These are phyloP conservation scores for Cyrtodaria siliqua DNA, from an alignment of 2,888 invertebrate genomes.

Conservation along the genomic window DNA sequence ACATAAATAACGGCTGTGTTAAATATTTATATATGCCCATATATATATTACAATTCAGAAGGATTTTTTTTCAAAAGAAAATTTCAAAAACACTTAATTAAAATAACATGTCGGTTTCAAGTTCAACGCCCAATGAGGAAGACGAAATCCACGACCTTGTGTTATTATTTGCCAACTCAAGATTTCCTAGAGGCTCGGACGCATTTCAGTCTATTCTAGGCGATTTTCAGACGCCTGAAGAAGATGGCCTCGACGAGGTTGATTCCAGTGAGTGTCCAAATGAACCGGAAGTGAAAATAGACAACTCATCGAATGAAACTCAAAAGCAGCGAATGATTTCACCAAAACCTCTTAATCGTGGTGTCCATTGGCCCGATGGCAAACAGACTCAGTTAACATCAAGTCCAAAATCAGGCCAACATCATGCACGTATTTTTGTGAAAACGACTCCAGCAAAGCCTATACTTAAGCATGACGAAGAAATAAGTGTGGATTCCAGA, in stretches of 20 bases:
- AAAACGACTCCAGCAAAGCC: slow-evolving; percentile 58
- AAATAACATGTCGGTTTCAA: slow-evolving; percentile 11
- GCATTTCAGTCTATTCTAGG: slow-evolving; percentile 53
- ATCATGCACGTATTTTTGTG: slow-evolving; percentile 51
- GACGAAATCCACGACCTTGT: slow-evolving; percentile 60
- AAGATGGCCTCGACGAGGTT: slow-evolving; percentile 3
- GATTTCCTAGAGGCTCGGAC: slow-evolving; percentile 55
- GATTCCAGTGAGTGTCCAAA: background rate
- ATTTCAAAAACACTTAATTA: too few relatives aligned
- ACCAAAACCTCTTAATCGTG: slow-evolving; percentile 42
- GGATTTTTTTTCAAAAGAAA: too few relatives aligned
- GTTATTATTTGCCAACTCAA: slow-evolving; percentile 55
- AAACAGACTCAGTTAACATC: slow-evolving; percentile 18
- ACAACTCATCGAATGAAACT: background rate
- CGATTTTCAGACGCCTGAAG: slow-evolving; percentile 31
- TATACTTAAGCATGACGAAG: slow-evolving; percentile 56
- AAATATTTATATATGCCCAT: too few relatives aligned
- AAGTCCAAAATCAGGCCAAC: slow-evolving; percentile 31
- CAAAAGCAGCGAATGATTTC: slow-evolving; percentile 3
- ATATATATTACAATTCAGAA: too few relatives aligned
- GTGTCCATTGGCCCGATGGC: slow-evolving; percentile 59
- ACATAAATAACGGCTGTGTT: too few relatives aligned
- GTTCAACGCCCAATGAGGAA: slow-evolving; percentile 10
- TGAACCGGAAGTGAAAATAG: background rate
- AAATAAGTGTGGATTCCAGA: background rate